These are phyloP conservation scores for Geophilus truncorum DNA, from an alignment of 2,888 invertebrate species.

Conservation along the genomic window DNA sequence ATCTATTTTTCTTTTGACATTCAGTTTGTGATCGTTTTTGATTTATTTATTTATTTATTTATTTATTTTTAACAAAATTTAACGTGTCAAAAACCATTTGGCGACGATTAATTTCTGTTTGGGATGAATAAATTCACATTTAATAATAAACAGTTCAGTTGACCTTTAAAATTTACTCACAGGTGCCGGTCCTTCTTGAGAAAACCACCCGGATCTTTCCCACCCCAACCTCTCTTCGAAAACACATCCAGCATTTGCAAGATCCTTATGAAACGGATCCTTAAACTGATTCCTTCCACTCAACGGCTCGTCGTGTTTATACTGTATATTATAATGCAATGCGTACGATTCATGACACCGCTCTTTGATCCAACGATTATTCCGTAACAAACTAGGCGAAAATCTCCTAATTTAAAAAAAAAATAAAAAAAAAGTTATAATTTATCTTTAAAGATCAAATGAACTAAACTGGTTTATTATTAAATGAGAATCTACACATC, in stretches of 20 bases:
- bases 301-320: constrained; percentile 74
- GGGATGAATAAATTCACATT: constrained; percentile 28
- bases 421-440: not conserved
- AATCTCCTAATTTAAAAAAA: constrained; percentile 61
- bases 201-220: constrained; percentile 82
- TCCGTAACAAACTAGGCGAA: constrained; percentile 64
- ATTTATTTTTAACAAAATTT: too few species aligned
- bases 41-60: too few species aligned
- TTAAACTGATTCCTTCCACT: constrained; percentile 68
- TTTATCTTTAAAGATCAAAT: too few species aligned
- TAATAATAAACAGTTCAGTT: too few species aligned
- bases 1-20: too few species aligned
- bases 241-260: constrained; percentile 64
- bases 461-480: too few species aligned
- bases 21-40: too few species aligned
- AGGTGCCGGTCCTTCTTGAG: constrained; percentile 54
- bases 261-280: constrained; percentile 60
- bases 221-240: constrained; percentile 84
- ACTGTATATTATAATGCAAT: constrained; percentile 75
- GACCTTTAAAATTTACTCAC: constrained; percentile 48
- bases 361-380: constrained; percentile 70
- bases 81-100: too few species aligned
- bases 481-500: too few species aligned
- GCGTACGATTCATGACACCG: constrained; percentile 86
- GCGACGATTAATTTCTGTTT: too few species aligned